phyloP scores from a whole-genome alignment of 2,888 invertebrate species.

The Ormyrus pomaceus region DNA sequence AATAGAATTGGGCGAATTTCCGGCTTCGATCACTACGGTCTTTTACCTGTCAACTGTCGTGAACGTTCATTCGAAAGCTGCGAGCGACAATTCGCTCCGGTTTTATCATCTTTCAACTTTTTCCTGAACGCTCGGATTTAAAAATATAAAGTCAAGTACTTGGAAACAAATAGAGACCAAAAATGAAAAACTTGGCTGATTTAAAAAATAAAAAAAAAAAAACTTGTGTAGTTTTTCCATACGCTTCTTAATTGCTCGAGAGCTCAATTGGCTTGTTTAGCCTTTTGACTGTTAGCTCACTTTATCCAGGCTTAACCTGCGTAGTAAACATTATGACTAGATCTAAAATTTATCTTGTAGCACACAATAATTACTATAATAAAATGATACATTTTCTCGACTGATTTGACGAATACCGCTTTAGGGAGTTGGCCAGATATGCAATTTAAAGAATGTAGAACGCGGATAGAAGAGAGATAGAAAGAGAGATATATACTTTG shows the following conservation, averaged over 20 bases:
- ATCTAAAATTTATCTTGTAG: conserved; percentile 4
- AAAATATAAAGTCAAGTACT: background rate
- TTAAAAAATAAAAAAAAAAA: too few relatives aligned
- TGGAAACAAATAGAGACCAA: conserved; percentile 1
- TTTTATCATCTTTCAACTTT: background rate
- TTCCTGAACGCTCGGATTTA: background rate
- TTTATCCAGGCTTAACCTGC: too few relatives aligned
- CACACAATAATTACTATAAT: background rate
- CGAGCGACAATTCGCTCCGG: background rate
- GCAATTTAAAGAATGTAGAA: conserved; percentile 49
- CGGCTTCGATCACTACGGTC: conserved; percentile 11
- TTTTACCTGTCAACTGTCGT: conserved; percentile 13
- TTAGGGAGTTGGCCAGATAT: conserved; percentile 75
- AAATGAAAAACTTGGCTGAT: background rate
- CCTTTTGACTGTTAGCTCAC: too few relatives aligned
- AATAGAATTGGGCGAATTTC: conserved; percentile 14
- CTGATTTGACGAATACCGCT: conserved; percentile 70
- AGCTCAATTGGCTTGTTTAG: too few relatives aligned
- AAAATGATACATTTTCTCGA: conserved; percentile 20
- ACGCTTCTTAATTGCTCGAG: too few relatives aligned
- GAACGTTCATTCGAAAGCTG: conserved; percentile 15
- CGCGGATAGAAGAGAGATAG: conserved; percentile 53
- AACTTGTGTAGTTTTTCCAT: too few relatives aligned
- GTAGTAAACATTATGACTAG: background rate
- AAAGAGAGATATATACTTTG: conserved; percentile 62